Conservation (phyloP, 2,888 invertebrate species). For the Ecliptopera silaceata region DNA sequence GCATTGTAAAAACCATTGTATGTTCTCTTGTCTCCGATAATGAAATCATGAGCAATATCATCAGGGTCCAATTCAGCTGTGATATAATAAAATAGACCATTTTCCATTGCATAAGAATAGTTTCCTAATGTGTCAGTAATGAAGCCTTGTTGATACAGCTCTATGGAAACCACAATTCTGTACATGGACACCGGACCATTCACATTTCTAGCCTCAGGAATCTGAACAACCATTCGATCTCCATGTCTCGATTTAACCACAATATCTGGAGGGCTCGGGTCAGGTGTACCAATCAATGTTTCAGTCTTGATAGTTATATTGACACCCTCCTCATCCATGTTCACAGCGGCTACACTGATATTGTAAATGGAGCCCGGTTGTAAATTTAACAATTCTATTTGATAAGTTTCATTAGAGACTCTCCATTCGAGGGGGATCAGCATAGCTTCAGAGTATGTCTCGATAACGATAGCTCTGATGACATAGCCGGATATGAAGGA, state of each 20-base stretch:
- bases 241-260: slow-evolving; percentile 84
- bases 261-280: slow-evolving; percentile 88
- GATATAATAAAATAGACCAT: slow-evolving; percentile 90
- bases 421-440: slow-evolving; percentile 81
- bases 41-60: slow-evolving; percentile 86
- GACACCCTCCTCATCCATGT: slow-evolving; percentile 83
- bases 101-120: slow-evolving; percentile 85
- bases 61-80: slow-evolving; percentile 90
- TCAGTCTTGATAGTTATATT: slow-evolving; percentile 81
- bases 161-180: slow-evolving; percentile 88
- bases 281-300: slow-evolving; percentile 88
- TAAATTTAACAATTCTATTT: slow-evolving; percentile 84
- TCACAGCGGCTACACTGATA: slow-evolving; percentile 87
- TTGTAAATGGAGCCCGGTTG: slow-evolving; percentile 90
- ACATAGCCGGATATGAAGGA: slow-evolving; percentile 80
- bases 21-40: slow-evolving; percentile 88
- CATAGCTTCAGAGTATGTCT: slow-evolving; percentile 82
- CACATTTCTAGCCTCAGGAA: slow-evolving; percentile 87
- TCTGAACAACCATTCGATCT: slow-evolving; percentile 85
- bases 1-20: slow-evolving; percentile 91
- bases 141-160: slow-evolving; percentile 85
- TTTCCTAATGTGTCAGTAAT: slow-evolving; percentile 84
- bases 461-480: slow-evolving; percentile 78
- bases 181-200: slow-evolving; percentile 91
- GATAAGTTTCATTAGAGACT: slow-evolving; percentile 82